Percentiles rank a stretch among this genome's conserved stretches.
phyloP scores from a whole-genome alignment of 2,888 invertebrate species.

The Zhengitettix transpicula region DNA sequence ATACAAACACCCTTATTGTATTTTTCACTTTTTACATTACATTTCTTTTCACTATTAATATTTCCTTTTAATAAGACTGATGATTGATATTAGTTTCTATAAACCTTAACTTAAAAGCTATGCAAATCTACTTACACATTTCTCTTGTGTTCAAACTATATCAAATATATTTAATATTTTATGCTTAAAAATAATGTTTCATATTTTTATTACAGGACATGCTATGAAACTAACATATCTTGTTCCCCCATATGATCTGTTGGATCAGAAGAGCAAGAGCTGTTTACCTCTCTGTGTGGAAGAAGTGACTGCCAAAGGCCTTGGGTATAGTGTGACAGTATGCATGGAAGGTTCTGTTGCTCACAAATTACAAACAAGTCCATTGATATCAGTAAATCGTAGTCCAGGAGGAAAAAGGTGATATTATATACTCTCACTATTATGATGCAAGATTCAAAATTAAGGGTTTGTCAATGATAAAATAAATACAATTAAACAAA shows the following conservation, averaged over 20 bases:
- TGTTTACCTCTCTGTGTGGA: conserved; percentile 61
- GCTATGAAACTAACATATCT: conserved; percentile 90
- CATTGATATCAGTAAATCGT: conserved; percentile 51
- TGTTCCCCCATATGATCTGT: conserved; percentile 79
- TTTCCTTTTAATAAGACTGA: no score
- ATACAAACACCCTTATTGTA: no score
- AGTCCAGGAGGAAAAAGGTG: conserved; percentile 60
- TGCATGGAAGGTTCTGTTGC: conserved; percentile 75
- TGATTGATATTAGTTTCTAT: no score
- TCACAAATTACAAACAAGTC: conserved; percentile 63
- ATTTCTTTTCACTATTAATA: no score
- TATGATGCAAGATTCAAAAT: no score
- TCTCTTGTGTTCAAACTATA: neutral
- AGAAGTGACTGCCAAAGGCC: conserved; percentile 36
- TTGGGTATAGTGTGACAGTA: conserved; percentile 78
- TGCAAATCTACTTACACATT: no score
- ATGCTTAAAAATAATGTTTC: neutral
- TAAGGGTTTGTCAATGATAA: no score
- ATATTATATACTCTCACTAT: no score
- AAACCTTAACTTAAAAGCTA: no score
- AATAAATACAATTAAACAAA: no score
- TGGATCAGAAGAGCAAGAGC: conserved; percentile 57
- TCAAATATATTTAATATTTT: neutral
- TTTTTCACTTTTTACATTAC: no score
- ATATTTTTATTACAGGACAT: conserved; percentile 42